Base-by-base conservation (phyloP, 2,113 vertebrate genomes). In the Procavia capensis region DNA sequence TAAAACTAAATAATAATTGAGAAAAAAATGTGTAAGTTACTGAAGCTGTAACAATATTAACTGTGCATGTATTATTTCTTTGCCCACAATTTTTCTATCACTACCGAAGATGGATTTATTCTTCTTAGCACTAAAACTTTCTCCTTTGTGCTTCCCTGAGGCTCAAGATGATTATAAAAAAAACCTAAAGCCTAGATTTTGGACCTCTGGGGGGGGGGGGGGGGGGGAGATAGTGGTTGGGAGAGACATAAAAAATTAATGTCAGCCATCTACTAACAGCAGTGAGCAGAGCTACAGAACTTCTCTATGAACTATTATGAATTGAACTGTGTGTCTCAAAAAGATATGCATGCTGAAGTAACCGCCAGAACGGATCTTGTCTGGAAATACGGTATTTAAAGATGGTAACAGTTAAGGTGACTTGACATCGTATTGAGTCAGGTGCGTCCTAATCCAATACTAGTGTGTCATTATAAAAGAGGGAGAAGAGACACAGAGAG, bases 111-210 rank as follows among this genome's bases (percentile, higher is more conserved):
- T 19, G 64, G 31, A 31, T 61, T 95, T 57, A 68, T 34, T 22
- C 92, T 84, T 90, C 41, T 7, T 34, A 14, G 24, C 70, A 47
- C 27, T 93, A 43, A 84, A 90, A 94, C 59, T 39, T 89, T 34
- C 83, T 75, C 59, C 10, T 25, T 29, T 13, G 2, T 66, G 39
- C 79, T 92, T 96, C 80, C 72, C 59, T 87, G 45, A 75, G 24
- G 27, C 29, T 54, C 24, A 24, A 92, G 63, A 47, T 41, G 31
- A 81, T 86, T 87, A 66, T 88, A 59, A 68, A 74, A 86, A 96
- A 96, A 54, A 10, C n/a, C n/a, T 87, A 50, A 89, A 84, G 66
- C 4, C 27, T 59, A 74, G 13, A 70, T 47, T 85, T 36, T 74
- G 61, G 19, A 61, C 68, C 88, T 72, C 54, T n/a, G n/a, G n/a